These are phyloP conservation scores for Neogale vison DNA, from an alignment of 2,113 vertebrate species.

Conservation along the genomic window DNA sequence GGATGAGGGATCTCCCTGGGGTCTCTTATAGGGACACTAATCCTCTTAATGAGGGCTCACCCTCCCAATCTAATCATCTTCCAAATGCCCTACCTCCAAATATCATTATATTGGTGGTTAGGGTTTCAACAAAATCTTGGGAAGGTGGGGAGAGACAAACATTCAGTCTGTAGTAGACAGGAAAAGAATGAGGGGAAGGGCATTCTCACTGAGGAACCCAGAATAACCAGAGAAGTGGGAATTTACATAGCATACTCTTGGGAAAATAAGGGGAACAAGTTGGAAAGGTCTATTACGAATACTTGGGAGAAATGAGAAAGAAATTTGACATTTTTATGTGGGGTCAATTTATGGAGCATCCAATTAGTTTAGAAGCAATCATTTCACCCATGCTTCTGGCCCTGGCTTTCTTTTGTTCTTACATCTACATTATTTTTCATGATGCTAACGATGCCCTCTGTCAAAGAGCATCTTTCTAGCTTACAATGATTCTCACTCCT, in stretches of 20 bases:
- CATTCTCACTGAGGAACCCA: background rate
- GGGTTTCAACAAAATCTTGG: background rate
- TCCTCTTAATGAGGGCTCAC: background rate
- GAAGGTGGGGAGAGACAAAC: background rate
- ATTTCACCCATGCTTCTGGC: background rate
- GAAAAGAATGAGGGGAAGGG: background rate
- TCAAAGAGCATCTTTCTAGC: background rate
- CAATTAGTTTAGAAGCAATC: background rate
- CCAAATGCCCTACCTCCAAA: background rate
- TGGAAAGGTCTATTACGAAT: background rate
- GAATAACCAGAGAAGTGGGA: background rate
- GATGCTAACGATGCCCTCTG: background rate
- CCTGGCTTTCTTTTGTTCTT: background rate
- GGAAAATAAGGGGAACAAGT: background rate
- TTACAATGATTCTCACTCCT: background rate
- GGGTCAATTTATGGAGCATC: background rate
- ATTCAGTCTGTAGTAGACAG: background rate
- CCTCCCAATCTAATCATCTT: background rate
- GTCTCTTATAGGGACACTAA: background rate
- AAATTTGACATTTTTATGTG: conserved; percentile 4
- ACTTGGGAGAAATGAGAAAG: conserved; percentile 19
- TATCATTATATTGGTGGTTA: background rate
- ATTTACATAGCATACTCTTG: background rate
- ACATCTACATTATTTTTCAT: background rate
- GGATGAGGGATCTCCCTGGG: background rate